Evolutionary conservation across 2,797 vertebrate species (phyloP), one percentile per base, ranked within the genome.

Genomic region (Astyanax mexicanus): DNA sequence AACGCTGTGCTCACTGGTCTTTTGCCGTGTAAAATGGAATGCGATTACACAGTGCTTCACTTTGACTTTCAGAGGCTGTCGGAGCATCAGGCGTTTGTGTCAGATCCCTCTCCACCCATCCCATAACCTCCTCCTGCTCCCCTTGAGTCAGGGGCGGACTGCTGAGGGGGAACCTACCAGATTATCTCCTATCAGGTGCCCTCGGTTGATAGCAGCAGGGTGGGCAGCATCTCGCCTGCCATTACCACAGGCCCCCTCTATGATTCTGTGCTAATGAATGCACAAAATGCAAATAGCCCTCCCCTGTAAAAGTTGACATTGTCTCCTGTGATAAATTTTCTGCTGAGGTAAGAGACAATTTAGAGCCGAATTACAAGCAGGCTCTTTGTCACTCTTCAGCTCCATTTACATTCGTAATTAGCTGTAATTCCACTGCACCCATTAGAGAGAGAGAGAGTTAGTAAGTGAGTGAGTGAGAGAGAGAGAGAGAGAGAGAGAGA

Each of bases 321-420:
- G 94, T 95, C 94, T 94, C 92, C 90, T 47, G 84, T 92, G 93
- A 92, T 94, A 94, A 93, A 95, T 95, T 95, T 96, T 96, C 93
- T 95, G 95, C 95, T 95, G 95, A 96, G 94, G 93, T 94, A 94
- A 94, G 89, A 91, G 91, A 95, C 93, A 94, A 94, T 96, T 96
- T 94, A 95, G 92, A 93, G 92, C 93, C 88, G 94, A 95, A 93
- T 92, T 95, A 95, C 94, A 94, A 93, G 93, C 93, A 92, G 93
- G 87, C 89, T 90, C 88, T 91, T 92, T 93, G 91, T 92, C 92
- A 91, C 89, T 93, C 88, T 91, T 92, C 90, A 90, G 91, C 91
- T 93, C 93, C 94, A 95, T 95, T 96, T 95, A 95, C 94, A 95
- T 94, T 92, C 92, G 89, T 95, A 95, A 96, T 96, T 96, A 96